These are phyloP conservation scores for Meloidogyne hapla DNA, from an alignment of 1,140 invertebrate genomes.

Conservation along the genomic window DNA sequence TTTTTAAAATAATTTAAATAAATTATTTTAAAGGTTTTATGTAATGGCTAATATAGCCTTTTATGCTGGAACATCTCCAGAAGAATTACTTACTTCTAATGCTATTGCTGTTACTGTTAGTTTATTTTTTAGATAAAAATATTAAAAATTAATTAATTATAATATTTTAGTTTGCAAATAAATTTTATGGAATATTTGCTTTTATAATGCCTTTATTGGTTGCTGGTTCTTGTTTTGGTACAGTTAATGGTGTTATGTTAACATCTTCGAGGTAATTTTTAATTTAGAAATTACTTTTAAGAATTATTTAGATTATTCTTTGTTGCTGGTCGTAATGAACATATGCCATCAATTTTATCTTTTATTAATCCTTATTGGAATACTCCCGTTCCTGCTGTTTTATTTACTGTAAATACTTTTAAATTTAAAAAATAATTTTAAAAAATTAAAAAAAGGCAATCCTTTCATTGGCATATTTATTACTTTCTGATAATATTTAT, in stretches of 20 bases:
- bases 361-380: conserved; percentile 60
- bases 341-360: conserved; percentile 59
- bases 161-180: conserved; percentile 75
- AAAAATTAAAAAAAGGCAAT: conserved; percentile 73
- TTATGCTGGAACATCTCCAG: conserved; percentile 84
- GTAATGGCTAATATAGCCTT: conserved; percentile 92
- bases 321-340: conserved; percentile 63
- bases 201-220: conserved; percentile 96
- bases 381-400: conserved; percentile 62
- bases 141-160: background rate
- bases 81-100: conserved; percentile 81
- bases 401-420: conserved; percentile 65
- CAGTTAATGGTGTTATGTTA: conserved; percentile 94
- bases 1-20: background rate
- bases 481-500: conserved; percentile 81
- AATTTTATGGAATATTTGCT: conserved; percentile 84
- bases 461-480: conserved; percentile 76
- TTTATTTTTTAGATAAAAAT: background rate
- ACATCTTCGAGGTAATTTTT: conserved; percentile 76
- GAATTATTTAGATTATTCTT: conserved; percentile 64
- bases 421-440: conserved; percentile 20
- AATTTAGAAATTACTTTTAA: background rate
- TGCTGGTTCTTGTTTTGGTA: conserved; percentile 94
- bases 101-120: conserved; percentile 82
- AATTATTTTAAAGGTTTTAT: conserved; percentile 72